phyloP scores from a whole-genome alignment of 2,797 vertebrate genomes.

The Girardinus metallicus region DNA sequence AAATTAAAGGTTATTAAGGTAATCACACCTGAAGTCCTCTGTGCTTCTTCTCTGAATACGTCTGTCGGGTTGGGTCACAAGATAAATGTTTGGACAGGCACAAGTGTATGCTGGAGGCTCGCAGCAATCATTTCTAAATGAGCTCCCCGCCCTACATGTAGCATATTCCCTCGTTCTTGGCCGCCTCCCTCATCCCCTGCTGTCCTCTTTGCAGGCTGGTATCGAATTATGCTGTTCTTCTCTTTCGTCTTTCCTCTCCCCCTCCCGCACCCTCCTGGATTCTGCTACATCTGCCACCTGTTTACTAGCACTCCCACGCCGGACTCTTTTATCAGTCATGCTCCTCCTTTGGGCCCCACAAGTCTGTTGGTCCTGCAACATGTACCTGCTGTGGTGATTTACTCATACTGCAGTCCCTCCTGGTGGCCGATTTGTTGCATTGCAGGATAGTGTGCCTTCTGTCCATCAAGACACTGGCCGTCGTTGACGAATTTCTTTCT shows the following conservation, averaged over 20 bases:
- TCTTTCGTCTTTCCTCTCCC: constrained; percentile 60
- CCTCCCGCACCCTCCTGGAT: constrained; percentile 16
- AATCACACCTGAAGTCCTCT: not conserved
- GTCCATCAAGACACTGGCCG: constrained; percentile 37
- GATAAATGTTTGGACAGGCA: constrained; percentile 57
- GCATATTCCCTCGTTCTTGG: constrained; percentile 71
- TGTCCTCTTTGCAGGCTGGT: constrained; percentile 57
- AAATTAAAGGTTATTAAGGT: constrained; percentile 1
- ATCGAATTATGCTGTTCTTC: constrained; percentile 84
- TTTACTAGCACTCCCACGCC: constrained; percentile 72
- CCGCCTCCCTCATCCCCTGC: constrained; percentile 53
- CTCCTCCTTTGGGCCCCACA: constrained; percentile 37
- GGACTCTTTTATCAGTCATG: constrained; percentile 58
- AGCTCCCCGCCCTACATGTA: constrained; percentile 47
- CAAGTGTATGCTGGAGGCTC: constrained; percentile 3
- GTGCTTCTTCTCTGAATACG: constrained; percentile 8
- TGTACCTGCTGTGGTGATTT: constrained; percentile 27
- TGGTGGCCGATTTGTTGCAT: constrained; percentile 45
- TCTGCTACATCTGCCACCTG: constrained; percentile 79
- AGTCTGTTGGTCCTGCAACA: constrained; percentile 38
- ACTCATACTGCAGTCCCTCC: constrained; percentile 40
- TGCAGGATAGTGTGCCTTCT: constrained; percentile 31
- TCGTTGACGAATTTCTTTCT: constrained; percentile 42
- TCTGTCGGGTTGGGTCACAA: constrained; percentile 30
- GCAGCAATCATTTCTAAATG: not conserved